Evolutionary conservation across 1,140 invertebrate genomes (phyloP).

Genomic region (Trinorchestia longiramus): DNA sequence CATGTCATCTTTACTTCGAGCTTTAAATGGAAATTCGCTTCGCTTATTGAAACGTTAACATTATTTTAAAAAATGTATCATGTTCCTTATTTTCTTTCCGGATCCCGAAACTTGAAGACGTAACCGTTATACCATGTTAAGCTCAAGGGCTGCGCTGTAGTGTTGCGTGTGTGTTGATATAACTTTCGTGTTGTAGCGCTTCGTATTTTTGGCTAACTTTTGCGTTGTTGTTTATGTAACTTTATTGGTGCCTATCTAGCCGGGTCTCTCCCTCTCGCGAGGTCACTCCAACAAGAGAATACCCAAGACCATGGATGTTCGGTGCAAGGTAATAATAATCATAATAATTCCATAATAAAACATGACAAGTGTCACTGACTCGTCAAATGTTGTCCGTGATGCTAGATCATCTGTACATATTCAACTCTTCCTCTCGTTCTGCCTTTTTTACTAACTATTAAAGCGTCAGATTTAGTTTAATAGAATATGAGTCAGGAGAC

Average conservation of each 20-base stretch:
- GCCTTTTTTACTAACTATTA: background rate
- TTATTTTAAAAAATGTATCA: background rate
- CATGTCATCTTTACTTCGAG: background rate
- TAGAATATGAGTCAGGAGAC: background rate
- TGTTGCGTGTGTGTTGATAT: slow-evolving; percentile 12
- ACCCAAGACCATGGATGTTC: slow-evolving; percentile 68
- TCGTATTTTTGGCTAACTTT: slow-evolving; percentile 42
- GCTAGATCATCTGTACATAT: background rate
- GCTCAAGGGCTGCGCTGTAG: background rate
- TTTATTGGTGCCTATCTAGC: slow-evolving; percentile 61
- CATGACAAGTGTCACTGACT: background rate
- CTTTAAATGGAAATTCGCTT: background rate
- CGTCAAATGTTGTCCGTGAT: background rate
- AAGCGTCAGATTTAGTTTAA: background rate
- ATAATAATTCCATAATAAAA: background rate
- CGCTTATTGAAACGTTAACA: background rate
- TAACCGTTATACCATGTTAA: background rate
- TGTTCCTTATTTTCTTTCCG: background rate
- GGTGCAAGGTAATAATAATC: slow-evolving; percentile 65
- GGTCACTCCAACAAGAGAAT: slow-evolving; percentile 68
- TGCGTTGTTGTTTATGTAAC: slow-evolving; percentile 40
- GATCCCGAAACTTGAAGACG: background rate
- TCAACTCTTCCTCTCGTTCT: background rate
- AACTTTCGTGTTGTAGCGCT: slow-evolving; percentile 53
- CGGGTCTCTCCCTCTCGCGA: slow-evolving; percentile 67